Conservation (phyloP, 92 coral and sea anemone genomes). For the Palythoa heliodiscus region DNA sequence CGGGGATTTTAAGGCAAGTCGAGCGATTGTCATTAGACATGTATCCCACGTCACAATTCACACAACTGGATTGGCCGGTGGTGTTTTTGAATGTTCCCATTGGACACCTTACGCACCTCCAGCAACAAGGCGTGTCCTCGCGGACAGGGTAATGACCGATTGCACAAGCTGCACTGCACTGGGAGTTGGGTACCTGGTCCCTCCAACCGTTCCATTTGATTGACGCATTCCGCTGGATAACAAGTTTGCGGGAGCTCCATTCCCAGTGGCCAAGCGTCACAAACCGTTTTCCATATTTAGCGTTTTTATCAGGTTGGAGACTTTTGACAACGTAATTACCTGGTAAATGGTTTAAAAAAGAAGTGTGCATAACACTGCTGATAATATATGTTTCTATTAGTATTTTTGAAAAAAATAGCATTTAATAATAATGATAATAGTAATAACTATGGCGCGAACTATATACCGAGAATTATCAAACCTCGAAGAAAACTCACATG, state of each 20-base stretch:
- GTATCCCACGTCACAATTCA: slow-evolving; percentile 65
- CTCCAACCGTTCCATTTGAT: slow-evolving; percentile 85
- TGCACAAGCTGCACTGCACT: slow-evolving; percentile 80
- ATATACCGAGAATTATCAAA: too few relatives aligned
- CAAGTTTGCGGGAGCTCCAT: slow-evolving; percentile 69
- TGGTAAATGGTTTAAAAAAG: background rate
- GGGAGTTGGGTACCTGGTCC: slow-evolving; percentile 67
- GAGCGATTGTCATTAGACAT: slow-evolving; percentile 69
- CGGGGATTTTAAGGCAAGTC: slow-evolving; percentile 75
- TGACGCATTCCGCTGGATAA: slow-evolving; percentile 51
- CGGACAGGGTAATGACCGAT: slow-evolving; percentile 87
- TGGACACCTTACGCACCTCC: slow-evolving; percentile 89
- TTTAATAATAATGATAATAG: too few relatives aligned
- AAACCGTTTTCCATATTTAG: slow-evolving; percentile 70
- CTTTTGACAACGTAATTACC: slow-evolving; percentile 91
- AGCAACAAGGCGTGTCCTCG: slow-evolving; percentile 79
- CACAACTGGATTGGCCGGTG: slow-evolving; percentile 68
- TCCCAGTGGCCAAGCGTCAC: slow-evolving; percentile 83
- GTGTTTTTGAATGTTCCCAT: slow-evolving; percentile 69
- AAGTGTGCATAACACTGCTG: too few relatives aligned
- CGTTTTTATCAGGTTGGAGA: slow-evolving; percentile 71
- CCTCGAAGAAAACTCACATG: too few relatives aligned
- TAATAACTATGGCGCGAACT: too few relatives aligned
- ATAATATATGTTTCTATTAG: too few relatives aligned
- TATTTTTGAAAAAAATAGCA: too few relatives aligned